These are phyloP conservation scores for Smittia sp. DNA, from an alignment of 2,888 invertebrate genomes.

Conservation along the genomic window DNA sequence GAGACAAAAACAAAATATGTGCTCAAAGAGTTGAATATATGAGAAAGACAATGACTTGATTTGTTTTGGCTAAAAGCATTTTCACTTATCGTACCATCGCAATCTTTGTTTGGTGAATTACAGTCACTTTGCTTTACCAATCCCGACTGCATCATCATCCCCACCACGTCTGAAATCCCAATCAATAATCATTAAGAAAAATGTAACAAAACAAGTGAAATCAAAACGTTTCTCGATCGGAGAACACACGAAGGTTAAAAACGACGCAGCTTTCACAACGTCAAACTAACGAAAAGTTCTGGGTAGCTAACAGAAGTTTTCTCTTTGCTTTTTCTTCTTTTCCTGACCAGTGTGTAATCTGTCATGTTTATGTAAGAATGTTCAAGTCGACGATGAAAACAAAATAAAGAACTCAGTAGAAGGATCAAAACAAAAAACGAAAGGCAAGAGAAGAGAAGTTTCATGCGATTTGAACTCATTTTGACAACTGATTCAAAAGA, in stretches of 20 bases:
- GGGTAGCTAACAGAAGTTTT: not conserved
- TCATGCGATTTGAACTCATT: not conserved
- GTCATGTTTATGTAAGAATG: conserved; percentile 23
- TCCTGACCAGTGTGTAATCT: conserved; percentile 11
- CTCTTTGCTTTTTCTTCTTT: not conserved
- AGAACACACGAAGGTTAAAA: not conserved
- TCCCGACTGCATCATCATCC: conserved; percentile 95
- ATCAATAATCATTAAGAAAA: conserved; percentile 41
- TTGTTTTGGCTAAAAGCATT: conserved; percentile 40
- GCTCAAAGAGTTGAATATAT: conserved; percentile 26
- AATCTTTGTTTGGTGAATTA: conserved; percentile 49
- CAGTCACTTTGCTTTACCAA: conserved; percentile 88
- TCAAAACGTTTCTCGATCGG: not conserved
- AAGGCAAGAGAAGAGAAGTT: conserved; percentile 14
- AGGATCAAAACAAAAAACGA: not conserved
- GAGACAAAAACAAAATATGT: conserved; percentile 16
- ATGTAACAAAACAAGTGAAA: conserved; percentile 16
- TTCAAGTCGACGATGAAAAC: not conserved
- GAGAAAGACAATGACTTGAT: not conserved
- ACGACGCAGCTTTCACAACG: not conserved
- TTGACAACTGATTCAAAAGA: conserved; percentile 12
- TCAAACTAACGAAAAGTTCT: no score
- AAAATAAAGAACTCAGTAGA: not conserved
- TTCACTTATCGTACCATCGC: conserved; percentile 71
- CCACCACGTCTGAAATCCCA: conserved; percentile 80